Conservation (phyloP, 2,888 invertebrate genomes). For the Malthinus flaveolus region DNA sequence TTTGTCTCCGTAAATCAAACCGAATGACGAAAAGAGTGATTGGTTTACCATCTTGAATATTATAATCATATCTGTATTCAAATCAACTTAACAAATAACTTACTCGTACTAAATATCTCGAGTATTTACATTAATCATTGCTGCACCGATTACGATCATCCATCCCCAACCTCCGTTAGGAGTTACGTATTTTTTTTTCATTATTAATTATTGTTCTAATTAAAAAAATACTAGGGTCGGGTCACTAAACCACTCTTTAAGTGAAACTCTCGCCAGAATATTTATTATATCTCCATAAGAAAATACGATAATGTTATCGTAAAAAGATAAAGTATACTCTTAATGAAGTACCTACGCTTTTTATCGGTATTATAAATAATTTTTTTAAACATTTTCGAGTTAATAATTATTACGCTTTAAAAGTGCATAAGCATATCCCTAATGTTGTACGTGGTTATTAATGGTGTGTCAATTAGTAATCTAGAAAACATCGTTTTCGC, state of each 20-base stretch:
- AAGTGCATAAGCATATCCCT: slow-evolving; percentile 7
- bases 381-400: slow-evolving; percentile 1
- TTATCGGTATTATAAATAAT: slow-evolving; percentile 1
- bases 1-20: slow-evolving; percentile 69
- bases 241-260: neutral
- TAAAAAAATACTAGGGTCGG: neutral
- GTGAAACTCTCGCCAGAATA: neutral
- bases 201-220: neutral
- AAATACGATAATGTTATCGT: neutral
- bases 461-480: slow-evolving; percentile 47
- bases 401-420: slow-evolving; percentile 9
- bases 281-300: neutral
- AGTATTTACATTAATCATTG: slow-evolving; percentile 67
- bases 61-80: slow-evolving; percentile 3
- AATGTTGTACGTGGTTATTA: slow-evolving; percentile 40
- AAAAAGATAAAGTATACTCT: neutral
- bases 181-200: slow-evolving; percentile 10
- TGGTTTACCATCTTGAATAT: slow-evolving; percentile 64
- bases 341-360: neutral
- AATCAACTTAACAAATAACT: slow-evolving; percentile 3
- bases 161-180: slow-evolving; percentile 79
- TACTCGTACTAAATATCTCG: slow-evolving; percentile 5
- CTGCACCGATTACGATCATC: slow-evolving; percentile 69
- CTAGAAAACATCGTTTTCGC: slow-evolving; percentile 47
- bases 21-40: slow-evolving; percentile 71